Base-by-base conservation (phyloP, 2,113 vertebrate species). In the Semnornis frantzii region DNA sequence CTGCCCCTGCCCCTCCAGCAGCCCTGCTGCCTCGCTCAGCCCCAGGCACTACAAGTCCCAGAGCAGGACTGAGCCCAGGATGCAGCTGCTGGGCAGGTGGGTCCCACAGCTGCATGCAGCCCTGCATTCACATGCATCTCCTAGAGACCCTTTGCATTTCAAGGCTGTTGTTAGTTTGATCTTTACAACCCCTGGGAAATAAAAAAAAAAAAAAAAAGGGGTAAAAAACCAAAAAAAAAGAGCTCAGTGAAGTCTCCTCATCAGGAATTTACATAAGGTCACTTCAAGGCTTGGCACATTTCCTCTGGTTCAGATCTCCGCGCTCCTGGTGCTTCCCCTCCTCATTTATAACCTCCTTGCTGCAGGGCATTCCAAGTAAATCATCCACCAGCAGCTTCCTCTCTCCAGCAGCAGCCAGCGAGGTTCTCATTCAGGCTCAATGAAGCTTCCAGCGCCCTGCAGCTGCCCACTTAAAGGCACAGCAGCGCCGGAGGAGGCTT, bases 261-360 rank as follows among this genome's bases (percentile, higher is more conserved):
- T 92, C 78, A 92, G 79, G 85, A 93, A 95, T 97, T 96, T 94
- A 63, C 91, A 94, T 94, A 92, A 95, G 93, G 95, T 95, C 96
- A 95, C 91, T 87, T 80, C 54, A 74, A 96, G 96, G 82, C 91
- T 97, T 75, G 0, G 0, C 64, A 71, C 87, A 85, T 92, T 97
- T 97, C 94, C 93, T 94, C 85, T 1, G 20, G 85, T 92, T 94
- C 76, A 75, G 75, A 89, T 97, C 89, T 83, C 65, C 23, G 74
- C 11, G 69, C 72, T 95, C 69, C 62, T 71, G 58, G 85, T 92
- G 93, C n/a, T 97, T 91, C 85, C 93, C 87, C 39, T 85, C 87
- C 55, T 92, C 91, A 92, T 86, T 85, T 92, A 91, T 78, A 96
- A 92, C 72, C 65, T 18, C 0, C 0, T 77, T 34, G 95, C 96